Percentiles rank a stretch among this genome's conserved stretches.
phyloP scores from a whole-genome alignment of 2,888 invertebrate species.

The Meganola albula region DNA sequence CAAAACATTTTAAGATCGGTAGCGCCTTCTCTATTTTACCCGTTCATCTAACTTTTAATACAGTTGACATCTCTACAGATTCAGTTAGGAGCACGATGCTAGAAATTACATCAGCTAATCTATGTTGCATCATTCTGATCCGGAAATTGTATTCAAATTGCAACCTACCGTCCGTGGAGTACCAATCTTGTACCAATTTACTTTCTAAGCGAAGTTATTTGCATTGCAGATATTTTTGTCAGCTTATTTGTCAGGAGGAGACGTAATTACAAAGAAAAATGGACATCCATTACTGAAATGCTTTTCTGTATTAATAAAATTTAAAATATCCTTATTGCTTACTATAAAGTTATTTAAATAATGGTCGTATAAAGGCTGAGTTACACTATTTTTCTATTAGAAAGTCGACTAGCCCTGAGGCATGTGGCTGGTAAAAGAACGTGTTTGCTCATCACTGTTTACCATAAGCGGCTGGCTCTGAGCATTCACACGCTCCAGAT shows the following conservation, averaged over 20 bases:
- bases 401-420: conserved; percentile 19
- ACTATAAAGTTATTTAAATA: too few species aligned
- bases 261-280: background rate
- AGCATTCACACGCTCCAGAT: conserved; percentile 55
- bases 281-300: background rate
- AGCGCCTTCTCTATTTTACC: too few species aligned
- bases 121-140: conserved; percentile 3
- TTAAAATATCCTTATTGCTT: too few species aligned
- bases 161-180: background rate
- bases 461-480: conserved; percentile 32
- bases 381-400: too few species aligned
- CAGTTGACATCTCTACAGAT: too few species aligned
- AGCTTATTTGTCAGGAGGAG: background rate
- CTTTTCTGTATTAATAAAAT: too few species aligned
- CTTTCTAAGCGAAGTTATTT: background rate
- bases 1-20: too few species aligned
- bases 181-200: background rate
- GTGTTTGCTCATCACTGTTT: conserved; percentile 37
- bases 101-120: conserved; percentile 2
- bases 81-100: background rate
- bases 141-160: conserved; percentile 1
- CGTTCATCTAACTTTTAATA: too few species aligned
- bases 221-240: background rate
- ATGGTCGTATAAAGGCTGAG: conserved; percentile 9
- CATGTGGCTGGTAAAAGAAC: conserved; percentile 25